phyloP scores from a whole-genome alignment of 1,140 invertebrate genomes.

The Meteorus sp. region DNA sequence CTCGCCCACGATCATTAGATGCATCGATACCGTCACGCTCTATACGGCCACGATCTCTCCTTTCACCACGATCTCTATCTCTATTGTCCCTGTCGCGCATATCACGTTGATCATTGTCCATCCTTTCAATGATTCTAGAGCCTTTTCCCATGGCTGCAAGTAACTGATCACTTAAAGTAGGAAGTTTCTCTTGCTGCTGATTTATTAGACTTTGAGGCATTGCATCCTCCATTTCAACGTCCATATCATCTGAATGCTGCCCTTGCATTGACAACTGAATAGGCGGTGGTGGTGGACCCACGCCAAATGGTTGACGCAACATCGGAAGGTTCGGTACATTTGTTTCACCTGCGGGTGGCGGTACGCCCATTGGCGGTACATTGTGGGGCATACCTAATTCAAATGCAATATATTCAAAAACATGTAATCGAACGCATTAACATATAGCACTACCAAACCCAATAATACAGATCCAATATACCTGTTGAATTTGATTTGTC shows the following conservation, averaged over 20 bases:
- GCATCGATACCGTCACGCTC: conserved; percentile 32
- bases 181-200: conserved; percentile 37
- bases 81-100: conserved; percentile 25
- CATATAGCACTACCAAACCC: not conserved
- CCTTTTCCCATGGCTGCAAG: conserved; percentile 49
- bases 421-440: too few species aligned
- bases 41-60: conserved; percentile 35
- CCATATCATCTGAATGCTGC: conserved; percentile 61
- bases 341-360: conserved; percentile 50
- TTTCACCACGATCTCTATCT: conserved; percentile 39
- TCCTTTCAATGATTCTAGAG: conserved; percentile 38
- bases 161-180: conserved; percentile 49
- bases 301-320: conserved; percentile 48
- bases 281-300: conserved; percentile 54
- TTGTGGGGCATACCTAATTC: conserved; percentile 55
- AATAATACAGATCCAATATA: conserved; percentile 17
- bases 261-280: conserved; percentile 51
- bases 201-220: conserved; percentile 42
- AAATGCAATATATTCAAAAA: too few species aligned
- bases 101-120: conserved; percentile 40
- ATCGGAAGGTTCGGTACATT: conserved; percentile 52
- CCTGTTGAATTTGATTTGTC: conserved; percentile 56
- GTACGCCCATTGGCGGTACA: conserved; percentile 56
- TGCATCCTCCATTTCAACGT: conserved; percentile 68
- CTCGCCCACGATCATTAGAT: conserved; percentile 43